Evolutionary conservation across 2,797 vertebrate genomes (phyloP), one percentile per base, ranked within the genome.

Genomic region (Dallia pectoralis): DNA sequence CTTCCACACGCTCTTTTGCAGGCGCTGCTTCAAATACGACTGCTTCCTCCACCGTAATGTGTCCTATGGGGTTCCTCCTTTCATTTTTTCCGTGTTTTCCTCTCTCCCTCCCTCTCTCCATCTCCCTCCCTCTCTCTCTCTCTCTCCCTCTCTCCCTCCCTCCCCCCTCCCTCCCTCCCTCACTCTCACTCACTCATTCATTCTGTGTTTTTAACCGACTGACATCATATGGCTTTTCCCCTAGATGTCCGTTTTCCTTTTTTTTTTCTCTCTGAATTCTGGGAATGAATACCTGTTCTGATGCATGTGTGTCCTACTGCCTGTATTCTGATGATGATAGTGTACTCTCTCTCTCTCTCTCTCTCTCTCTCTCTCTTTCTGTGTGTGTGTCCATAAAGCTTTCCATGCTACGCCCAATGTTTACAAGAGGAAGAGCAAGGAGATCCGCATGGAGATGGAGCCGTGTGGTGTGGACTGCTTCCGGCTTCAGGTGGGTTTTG

Each of bases 11-110:
- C 96, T 99, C 67, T 99, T 99, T 91, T 99, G 97, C 90, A 94
- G 96, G 22, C 97, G 97, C 64, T 99, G 97, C 93, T 99, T 99
- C 92, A 99, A 98, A 87, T 99, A 99, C 22, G 97, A 99, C 94
- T 99, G 97, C 82, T 99, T 99, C 84, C 95, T 99, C 80, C 95
- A 96, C 81, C 95, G 95, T 96, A 92, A 95, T 74, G 71, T 64
- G 53, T 62, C 25, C 48, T 15, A 9, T 16, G 12, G 53, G 53
- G 22, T 56, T 25, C n/a, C 53, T 56, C 14, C 12, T 62, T 48
- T 59, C 33, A 51, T 22, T 65, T 22, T 9, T 44, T 61, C 27
- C 0, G 11, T 63, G 36, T 48, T 30, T 51, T 1, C 61, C 36
- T 33, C 22, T 25, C 22, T 30, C 1, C 25, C 15, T 22, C 47